Evolutionary conservation across 2,797 vertebrate species (phyloP), one percentile per base, ranked within the genome.

Genomic region (Sandelia bainsii): DNA sequence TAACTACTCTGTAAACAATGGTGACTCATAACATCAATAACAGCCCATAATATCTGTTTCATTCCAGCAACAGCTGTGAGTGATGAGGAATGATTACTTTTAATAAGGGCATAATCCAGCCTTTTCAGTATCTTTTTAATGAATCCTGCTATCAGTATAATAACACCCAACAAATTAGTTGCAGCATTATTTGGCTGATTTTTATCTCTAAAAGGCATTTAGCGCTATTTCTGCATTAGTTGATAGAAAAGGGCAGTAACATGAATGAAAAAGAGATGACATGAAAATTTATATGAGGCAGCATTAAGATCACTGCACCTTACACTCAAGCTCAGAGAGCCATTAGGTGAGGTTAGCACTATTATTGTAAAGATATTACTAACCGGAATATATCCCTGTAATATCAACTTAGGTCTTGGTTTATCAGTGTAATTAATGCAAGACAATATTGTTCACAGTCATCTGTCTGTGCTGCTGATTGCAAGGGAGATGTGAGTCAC

Each of bases 371-470:
- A 60, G 42, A 49, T 45, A 72, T 65, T 42, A 59, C 48, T 52
- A 37, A 54, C 50, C 65, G 48, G 19, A 60, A 70, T 65, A 56
- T 39, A 10, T 56, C 45, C 37, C 50, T 32, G 53, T 27, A 66
- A 67, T 61, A 63, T 69, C 58, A 66, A 58, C 56, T 34, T 29
- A 52, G 42, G 32, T 72, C 80, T 64, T 50, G 37, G 58, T 69
- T 79, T 71, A 8, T 76, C 70, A 58, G 17, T 39, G 77, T 79
- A 86, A 87, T 89, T 83, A 87, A 87, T 80, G 73, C 50, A 29
- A 61, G 58, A 65, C 79, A 84, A 83, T 87, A 86, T 79, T 84
- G 75, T 77, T 72, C 82, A 77, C 75, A 75, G 58, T 82, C 80
- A 80, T 84, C 56, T 27, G 9, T 80, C 80, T 52, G 29, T 6